These are phyloP conservation scores for Malachius bipustulatus DNA, from an alignment of 2,888 invertebrate species.

Conservation along the genomic window DNA sequence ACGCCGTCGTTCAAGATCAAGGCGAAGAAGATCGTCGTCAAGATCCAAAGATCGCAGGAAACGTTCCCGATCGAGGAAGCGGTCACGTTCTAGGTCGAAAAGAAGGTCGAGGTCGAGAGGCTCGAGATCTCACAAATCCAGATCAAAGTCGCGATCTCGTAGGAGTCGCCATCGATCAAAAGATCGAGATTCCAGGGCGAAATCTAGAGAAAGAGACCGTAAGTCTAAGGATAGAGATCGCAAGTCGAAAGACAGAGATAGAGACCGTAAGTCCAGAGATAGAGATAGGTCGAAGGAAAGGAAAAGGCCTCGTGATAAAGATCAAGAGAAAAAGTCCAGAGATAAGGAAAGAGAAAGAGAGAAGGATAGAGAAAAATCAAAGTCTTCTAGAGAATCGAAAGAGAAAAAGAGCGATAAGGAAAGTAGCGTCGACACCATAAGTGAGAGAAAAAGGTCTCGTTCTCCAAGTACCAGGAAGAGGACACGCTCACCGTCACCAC, in stretches of 20 bases:
- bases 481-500: constrained; percentile 37
- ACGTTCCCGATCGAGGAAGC: constrained; percentile 45
- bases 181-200: constrained; percentile 31
- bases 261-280: constrained; percentile 11
- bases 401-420: constrained; percentile 23
- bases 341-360: constrained; percentile 27
- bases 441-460: constrained; percentile 32
- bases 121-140: constrained; percentile 18
- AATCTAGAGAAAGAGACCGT: constrained; percentile 34
- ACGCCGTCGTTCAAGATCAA: constrained; percentile 26
- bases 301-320: constrained; percentile 23
- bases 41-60: constrained; percentile 42
- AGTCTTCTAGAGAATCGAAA: constrained; percentile 22
- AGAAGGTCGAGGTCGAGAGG: constrained; percentile 23
- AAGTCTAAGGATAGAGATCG: constrained; percentile 24
- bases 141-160: constrained; percentile 22
- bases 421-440: constrained; percentile 25
- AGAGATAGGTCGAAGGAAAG: constrained; percentile 19
- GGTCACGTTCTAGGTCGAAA: constrained; percentile 42
- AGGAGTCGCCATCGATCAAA: constrained; percentile 36
- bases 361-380: constrained; percentile 20
- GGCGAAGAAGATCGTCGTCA: constrained; percentile 43
- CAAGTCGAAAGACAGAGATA: constrained; percentile 11
- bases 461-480: constrained; percentile 35
- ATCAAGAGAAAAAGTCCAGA: constrained; percentile 29